Percentiles rank a stretch among this genome's conserved stretches.
Evolutionary conservation across 2,888 invertebrate species (phyloP).

Genomic region (Ornithoptera alexandrae): DNA sequence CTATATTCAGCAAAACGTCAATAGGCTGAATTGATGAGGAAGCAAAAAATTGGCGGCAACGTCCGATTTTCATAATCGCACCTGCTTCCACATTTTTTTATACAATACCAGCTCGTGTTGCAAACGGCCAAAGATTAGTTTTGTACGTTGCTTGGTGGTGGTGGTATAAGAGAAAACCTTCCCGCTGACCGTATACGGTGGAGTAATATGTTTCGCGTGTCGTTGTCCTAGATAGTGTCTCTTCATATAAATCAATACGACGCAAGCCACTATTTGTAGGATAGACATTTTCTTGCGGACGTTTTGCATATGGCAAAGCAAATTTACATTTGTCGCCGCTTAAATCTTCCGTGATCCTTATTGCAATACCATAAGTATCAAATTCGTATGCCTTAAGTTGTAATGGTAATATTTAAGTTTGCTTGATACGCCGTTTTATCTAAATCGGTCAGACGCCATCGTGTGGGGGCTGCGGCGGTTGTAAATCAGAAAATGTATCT

Average conservation of each 20-base stretch:
- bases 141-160: constrained; percentile 16
- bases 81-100: constrained; percentile 1
- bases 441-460: constrained; percentile 65
- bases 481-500: constrained; percentile 60
- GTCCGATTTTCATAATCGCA: constrained; percentile 7
- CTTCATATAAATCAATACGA: constrained; percentile 56
- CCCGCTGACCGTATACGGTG: constrained; percentile 29
- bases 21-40: no score
- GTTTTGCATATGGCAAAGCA: constrained; percentile 53
- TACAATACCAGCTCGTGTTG: constrained; percentile 4
- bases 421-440: constrained; percentile 54
- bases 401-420: constrained; percentile 32
- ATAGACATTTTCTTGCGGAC: constrained; percentile 57
- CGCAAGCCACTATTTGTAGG: constrained; percentile 54
- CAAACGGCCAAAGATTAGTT: constrained; percentile 10
- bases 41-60: not conserved
- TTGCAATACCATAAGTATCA: constrained; percentile 15
- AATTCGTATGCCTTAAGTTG: constrained; percentile 23
- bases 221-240: constrained; percentile 53
- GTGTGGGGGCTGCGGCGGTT: constrained; percentile 60
- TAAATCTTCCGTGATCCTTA: constrained; percentile 23
- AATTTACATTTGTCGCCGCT: constrained; percentile 21
- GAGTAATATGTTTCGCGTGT: constrained; percentile 41
- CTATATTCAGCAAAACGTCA: no score
- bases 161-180: constrained; percentile 16